Evolutionary conservation across 2,113 vertebrate species (phyloP), one percentile per base, ranked within the genome.

Genomic region (Marmota flaviventris): DNA sequence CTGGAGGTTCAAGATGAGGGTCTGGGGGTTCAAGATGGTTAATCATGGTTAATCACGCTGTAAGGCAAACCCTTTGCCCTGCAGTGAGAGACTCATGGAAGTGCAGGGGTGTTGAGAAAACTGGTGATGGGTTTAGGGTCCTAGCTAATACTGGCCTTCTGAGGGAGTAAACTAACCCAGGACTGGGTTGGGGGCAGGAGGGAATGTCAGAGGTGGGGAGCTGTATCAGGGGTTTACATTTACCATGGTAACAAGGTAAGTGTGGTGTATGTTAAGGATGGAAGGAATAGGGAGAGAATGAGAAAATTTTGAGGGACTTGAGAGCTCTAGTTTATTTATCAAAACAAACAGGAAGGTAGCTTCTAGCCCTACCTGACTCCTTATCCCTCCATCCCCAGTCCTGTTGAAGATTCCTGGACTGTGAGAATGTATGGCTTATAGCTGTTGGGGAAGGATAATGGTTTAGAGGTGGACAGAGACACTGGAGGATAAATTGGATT

Each of bases 161-260:
- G 1, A 51, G 72, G 65, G 56, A 85, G 82, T 92, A 17, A 85
- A 56, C 93, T 96, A 34, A 72, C 61, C 79, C 69, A 63, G 81
- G 67, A 24, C 7, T 76, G 85, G 69, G 75, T 48, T 94, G 56
- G 79, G 77, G 91, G 89, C 63, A 56, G 56, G 85, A 79, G n/a
- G 73, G 42, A 37, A 37, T 45, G 65, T 81, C 93, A 86, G 94
- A 91, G 53, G 73, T 87, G 42, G 58, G 81, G 22, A 75, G 72
- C 34, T 88, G 81, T 75, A 84, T 79, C 84, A 72, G 91, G 84
- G 96, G 63, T 93, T 93, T 95, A 70, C 32, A 17, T 89, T 94
- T 89, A 72, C 97, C 93, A 88, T 97, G 95, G 97, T 22, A 96
- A 95, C 93, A 88, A 97, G 95, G 95, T 97, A 72, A 89, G 91